A percentile compares a stretch with the other conserved stretches of the same genome.
phyloP scores from a whole-genome alignment of 1,140 invertebrate genomes.

The Bombus waltoni region DNA sequence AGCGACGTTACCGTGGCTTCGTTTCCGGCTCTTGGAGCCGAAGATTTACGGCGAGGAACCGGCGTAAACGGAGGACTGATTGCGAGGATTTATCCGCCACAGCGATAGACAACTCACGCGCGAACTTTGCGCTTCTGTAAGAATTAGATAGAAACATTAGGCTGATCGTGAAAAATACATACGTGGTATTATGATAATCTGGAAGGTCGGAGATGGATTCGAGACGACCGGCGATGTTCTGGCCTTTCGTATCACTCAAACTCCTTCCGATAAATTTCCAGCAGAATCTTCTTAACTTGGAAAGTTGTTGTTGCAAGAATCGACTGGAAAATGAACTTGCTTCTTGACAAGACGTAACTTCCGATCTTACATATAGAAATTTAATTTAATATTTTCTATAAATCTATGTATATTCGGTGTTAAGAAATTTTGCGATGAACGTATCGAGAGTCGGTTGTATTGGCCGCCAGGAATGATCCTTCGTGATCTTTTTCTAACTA shows the following conservation, averaged over 20 bases:
- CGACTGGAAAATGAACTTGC: background rate
- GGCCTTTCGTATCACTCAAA: background rate
- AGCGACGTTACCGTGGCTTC: constrained; percentile 22
- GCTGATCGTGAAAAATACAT: background rate
- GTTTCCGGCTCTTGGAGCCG: background rate
- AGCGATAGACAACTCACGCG: background rate
- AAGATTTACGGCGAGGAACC: constrained; percentile 55
- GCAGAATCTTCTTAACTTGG: background rate
- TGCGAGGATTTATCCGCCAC: constrained; percentile 48
- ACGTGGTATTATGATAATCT: background rate
- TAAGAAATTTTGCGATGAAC: no score
- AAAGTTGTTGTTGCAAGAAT: background rate
- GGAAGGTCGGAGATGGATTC: no score
- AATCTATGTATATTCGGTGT: no score
- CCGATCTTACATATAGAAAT: background rate
- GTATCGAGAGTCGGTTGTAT: no score
- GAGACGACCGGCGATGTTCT: no score
- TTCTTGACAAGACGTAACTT: background rate
- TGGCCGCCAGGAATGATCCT: no score
- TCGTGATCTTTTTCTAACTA: no score
- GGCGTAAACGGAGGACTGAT: constrained; percentile 59
- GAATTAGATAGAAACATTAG: background rate
- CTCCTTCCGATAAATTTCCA: background rate
- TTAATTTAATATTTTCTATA: no score
- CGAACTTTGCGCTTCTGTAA: no score